These are phyloP conservation scores for Microtus montanus DNA, from an alignment of 2,113 vertebrate genomes.

Conservation along the genomic window DNA sequence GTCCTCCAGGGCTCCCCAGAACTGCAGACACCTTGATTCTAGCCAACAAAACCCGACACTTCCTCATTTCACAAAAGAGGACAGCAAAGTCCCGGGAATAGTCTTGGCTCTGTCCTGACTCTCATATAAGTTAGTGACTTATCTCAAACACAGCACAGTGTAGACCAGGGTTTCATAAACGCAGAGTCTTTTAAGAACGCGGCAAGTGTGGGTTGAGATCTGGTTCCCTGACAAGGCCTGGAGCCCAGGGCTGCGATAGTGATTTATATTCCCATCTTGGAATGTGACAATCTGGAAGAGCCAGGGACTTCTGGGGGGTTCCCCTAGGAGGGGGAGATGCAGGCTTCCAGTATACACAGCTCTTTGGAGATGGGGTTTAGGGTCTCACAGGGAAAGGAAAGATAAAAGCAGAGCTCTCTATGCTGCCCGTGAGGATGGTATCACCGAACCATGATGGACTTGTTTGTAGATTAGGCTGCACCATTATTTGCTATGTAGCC, in stretches of 20 bases:
- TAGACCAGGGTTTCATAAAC: neutral
- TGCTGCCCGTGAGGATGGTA: neutral
- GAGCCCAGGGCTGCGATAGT: no score
- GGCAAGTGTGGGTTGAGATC: neutral
- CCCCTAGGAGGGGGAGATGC: neutral
- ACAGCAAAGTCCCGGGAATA: neutral
- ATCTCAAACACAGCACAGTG: neutral
- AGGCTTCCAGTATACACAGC: neutral
- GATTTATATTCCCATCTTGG: neutral
- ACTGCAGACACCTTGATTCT: neutral
- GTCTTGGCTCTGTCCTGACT: neutral
- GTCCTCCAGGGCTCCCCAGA: neutral
- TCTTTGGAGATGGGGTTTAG: neutral
- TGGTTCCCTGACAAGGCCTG: no score
- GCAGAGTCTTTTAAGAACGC: neutral
- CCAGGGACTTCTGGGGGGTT: neutral
- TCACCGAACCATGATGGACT: neutral
- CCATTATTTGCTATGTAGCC: neutral
- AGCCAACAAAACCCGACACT: neutral
- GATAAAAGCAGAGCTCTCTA: no score
- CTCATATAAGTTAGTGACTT: neutral
- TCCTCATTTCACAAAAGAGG: conserved; percentile 43
- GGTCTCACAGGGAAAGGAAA: neutral
- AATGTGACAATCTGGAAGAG: neutral
- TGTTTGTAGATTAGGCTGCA: neutral